A percentile compares a stretch with the other conserved stretches of the same genome.
phyloP scores from a whole-genome alignment of 2,113 vertebrate genomes.

The Malurus elegans region DNA sequence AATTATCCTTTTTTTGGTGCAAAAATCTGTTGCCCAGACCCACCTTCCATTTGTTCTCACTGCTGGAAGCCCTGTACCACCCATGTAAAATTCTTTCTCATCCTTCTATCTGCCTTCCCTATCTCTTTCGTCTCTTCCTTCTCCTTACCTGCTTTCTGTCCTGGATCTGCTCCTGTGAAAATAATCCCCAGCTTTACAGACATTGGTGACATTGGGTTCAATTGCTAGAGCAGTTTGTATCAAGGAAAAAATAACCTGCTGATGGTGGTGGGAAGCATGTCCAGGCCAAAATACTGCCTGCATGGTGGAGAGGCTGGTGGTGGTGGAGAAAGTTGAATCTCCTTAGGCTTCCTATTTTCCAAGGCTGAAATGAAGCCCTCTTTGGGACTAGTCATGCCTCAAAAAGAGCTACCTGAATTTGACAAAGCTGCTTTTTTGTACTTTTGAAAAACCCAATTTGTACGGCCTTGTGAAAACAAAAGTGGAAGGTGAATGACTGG shows the following conservation, averaged over 20 bases:
- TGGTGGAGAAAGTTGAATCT: not conserved
- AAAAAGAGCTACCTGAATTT: not conserved
- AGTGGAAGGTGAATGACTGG: not conserved
- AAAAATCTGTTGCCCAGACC: not conserved
- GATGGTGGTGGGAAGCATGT: not conserved
- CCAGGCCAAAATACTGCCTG: not conserved
- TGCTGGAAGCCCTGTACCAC: not conserved
- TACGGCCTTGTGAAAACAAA: not conserved
- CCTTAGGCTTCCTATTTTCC: not conserved
- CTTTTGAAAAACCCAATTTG: not conserved
- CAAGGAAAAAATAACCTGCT: not conserved
- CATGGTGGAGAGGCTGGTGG: not conserved
- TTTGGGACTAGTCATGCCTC: not conserved
- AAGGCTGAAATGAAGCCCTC: not conserved
- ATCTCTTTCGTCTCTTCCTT: not conserved
- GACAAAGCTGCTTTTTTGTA: not conserved
- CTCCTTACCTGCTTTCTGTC: not conserved
- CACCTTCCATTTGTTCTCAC: not conserved
- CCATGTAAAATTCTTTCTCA: not conserved
- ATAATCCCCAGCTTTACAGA: not conserved
- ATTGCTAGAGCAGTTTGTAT: not conserved
- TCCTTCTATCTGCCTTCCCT: not conserved
- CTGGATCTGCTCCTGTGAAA: not conserved
- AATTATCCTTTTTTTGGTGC: not conserved
- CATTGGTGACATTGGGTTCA: rapidly evolving